Evolutionary conservation across 2,888 invertebrate species (phyloP).

Genomic region (Dyspetes luteomarginatus): DNA sequence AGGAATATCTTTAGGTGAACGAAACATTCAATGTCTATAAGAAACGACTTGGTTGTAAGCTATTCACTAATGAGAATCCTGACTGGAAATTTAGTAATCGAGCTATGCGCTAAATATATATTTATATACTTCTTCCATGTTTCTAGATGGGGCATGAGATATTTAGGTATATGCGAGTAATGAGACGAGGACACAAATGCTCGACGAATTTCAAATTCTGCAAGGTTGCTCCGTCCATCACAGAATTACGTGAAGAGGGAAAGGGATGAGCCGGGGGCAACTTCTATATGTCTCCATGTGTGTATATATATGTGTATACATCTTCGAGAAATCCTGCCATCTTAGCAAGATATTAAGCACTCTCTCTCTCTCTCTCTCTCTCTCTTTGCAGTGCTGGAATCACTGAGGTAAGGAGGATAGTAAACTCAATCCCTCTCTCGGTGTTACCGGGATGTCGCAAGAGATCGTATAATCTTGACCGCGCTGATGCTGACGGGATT

Average conservation of each 20-base stretch:
- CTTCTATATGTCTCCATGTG: background rate
- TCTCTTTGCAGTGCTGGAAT: slow-evolving; percentile 27
- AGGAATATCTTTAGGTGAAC: too few relatives aligned
- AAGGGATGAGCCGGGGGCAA: background rate
- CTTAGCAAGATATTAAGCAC: slow-evolving; percentile 39
- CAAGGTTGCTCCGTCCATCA: slow-evolving; percentile 47
- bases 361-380: too few relatives aligned
- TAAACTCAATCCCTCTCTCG: slow-evolving; percentile 19
- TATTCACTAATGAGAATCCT: too few relatives aligned
- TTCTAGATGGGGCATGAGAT: slow-evolving; percentile 47
- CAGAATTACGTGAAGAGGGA: slow-evolving; percentile 37
- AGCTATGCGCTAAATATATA: too few relatives aligned
- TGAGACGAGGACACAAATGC: slow-evolving; percentile 68
- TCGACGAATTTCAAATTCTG: slow-evolving; percentile 69
- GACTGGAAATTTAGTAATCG: too few relatives aligned
- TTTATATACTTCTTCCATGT: background rate
- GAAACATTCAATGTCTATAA: too few relatives aligned
- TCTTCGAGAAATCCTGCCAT: slow-evolving; percentile 25
- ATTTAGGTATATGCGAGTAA: slow-evolving; percentile 72
- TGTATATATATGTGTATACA: slow-evolving; percentile 28
- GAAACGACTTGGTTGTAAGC: too few relatives aligned
- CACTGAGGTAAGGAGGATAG: slow-evolving; percentile 37
- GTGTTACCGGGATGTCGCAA: slow-evolving; percentile 25
- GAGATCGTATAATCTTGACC: slow-evolving; percentile 52
- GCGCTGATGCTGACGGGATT: slow-evolving; percentile 45